These are phyloP conservation scores for Microctenopoma stevenorrisi DNA, from an alignment of 2,797 vertebrate genomes.

Conservation along the genomic window DNA sequence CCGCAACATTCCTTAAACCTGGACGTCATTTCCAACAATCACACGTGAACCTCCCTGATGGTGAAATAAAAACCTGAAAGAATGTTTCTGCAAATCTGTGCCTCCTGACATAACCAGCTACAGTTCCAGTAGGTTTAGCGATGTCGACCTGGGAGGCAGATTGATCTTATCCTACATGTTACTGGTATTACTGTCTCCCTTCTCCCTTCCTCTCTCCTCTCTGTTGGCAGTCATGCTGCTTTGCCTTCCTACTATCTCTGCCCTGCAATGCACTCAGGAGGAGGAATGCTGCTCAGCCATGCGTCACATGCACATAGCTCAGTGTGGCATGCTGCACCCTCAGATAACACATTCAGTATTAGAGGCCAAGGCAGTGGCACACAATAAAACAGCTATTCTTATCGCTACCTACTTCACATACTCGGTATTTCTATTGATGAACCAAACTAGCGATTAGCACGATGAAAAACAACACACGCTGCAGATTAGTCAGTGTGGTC, in stretches of 20 bases:
- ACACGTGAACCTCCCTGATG: neutral
- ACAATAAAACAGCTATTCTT: slow-evolving; percentile 83
- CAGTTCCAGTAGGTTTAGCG: slow-evolving; percentile 61
- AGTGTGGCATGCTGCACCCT: slow-evolving; percentile 76
- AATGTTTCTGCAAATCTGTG: slow-evolving; percentile 38
- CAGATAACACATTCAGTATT: slow-evolving; percentile 80
- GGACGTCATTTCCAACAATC: slow-evolving; percentile 21
- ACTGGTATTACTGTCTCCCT: slow-evolving; percentile 55
- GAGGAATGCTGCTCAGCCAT: slow-evolving; percentile 78
- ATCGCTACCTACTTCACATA: slow-evolving; percentile 67
- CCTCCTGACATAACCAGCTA: slow-evolving; percentile 56
- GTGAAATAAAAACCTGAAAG: slow-evolving; percentile 32
- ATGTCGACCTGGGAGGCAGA: slow-evolving; percentile 64
- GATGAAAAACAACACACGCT: slow-evolving; percentile 4
- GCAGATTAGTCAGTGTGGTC: slow-evolving; percentile 12
- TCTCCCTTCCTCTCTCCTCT: slow-evolving; percentile 43
- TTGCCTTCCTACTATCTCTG: slow-evolving; percentile 75
- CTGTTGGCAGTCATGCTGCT: slow-evolving; percentile 59
- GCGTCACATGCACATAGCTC: slow-evolving; percentile 79
- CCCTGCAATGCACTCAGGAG: slow-evolving; percentile 73
- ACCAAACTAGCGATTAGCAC: slow-evolving; percentile 1
- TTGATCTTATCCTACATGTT: slow-evolving; percentile 78
- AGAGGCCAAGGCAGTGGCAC: slow-evolving; percentile 78
- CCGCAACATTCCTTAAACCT: slow-evolving; percentile 71
- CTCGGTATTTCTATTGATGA: slow-evolving; percentile 37